phyloP scores from a whole-genome alignment of 2,888 invertebrate species.

The Lamproptera curius region DNA sequence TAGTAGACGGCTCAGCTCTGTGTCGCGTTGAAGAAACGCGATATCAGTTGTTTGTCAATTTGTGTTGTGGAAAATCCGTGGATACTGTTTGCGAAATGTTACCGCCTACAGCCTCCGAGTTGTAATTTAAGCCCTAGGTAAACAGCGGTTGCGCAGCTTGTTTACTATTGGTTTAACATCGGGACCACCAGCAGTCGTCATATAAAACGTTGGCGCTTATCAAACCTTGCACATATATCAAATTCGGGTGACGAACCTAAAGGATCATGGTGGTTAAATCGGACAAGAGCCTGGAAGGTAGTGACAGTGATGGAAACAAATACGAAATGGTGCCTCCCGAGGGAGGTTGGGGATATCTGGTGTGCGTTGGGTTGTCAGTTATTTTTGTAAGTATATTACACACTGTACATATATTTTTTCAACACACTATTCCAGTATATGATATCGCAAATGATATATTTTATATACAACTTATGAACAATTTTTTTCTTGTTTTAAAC shows the following conservation, averaged over 20 bases:
- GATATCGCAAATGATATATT: too few relatives aligned
- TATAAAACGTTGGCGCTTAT: slow-evolving; percentile 31
- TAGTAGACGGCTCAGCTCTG: slow-evolving; percentile 16
- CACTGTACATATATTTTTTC: too few relatives aligned
- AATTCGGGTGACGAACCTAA: slow-evolving; percentile 18
- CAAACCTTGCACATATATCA: slow-evolving; percentile 25
- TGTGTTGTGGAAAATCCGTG: slow-evolving; percentile 63
- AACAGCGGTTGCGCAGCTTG: slow-evolving; percentile 43
- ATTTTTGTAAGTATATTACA: slow-evolving; percentile 82
- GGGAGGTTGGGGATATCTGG: slow-evolving; percentile 86
- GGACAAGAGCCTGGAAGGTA: slow-evolving; percentile 37
- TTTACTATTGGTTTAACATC: slow-evolving; percentile 48
- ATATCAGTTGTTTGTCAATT: slow-evolving; percentile 47
- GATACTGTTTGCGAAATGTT: slow-evolving; percentile 45
- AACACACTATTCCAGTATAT: too few relatives aligned
- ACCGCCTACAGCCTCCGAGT: slow-evolving; percentile 48
- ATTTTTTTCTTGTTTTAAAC: too few relatives aligned
- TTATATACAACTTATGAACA: too few relatives aligned
- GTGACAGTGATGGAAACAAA: slow-evolving; percentile 48
- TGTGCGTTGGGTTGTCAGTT: slow-evolving; percentile 81
- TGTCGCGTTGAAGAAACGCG: slow-evolving; percentile 23
- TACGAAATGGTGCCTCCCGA: slow-evolving; percentile 78
- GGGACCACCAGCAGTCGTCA: slow-evolving; percentile 47
- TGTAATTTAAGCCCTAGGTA: slow-evolving; percentile 49
- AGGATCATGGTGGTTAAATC: slow-evolving; percentile 46